Conservation (phyloP, 2,888 invertebrate genomes). For the Temnothorax unifasciatus region DNA sequence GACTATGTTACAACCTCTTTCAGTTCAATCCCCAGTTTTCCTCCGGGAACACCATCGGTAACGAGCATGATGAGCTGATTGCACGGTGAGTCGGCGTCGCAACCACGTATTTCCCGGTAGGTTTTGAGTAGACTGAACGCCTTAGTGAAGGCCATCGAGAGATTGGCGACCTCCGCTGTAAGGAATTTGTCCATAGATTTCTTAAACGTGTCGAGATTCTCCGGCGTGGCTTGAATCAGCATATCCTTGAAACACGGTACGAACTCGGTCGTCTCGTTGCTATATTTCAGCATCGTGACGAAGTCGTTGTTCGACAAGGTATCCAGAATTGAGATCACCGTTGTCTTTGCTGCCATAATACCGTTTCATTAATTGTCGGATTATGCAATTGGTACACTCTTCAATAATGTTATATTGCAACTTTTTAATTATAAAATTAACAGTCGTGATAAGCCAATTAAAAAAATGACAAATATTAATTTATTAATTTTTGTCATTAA, state of each 20-base stretch:
- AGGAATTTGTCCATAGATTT: constrained; percentile 90
- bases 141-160: constrained; percentile 92
- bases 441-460: not conserved
- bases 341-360: constrained; percentile 85
- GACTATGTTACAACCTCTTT: constrained; percentile 87
- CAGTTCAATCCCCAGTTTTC: constrained; percentile 87
- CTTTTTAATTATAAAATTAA: not conserved
- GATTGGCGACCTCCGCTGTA: constrained; percentile 94
- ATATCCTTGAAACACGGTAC: constrained; percentile 94
- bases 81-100: constrained; percentile 90
- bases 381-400: not conserved
- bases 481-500: not conserved
- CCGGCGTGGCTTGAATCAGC: constrained; percentile 95
- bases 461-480: constrained; percentile 33
- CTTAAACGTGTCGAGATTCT: constrained; percentile 93
- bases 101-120: constrained; percentile 87
- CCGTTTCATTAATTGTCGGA: not conserved
- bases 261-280: constrained; percentile 91
- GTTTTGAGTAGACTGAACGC: constrained; percentile 94
- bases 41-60: constrained; percentile 96
- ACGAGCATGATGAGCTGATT: constrained; percentile 99
- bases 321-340: constrained; percentile 95
- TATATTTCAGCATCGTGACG: constrained; percentile 96
- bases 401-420: not conserved
- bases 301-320: constrained; percentile 99